A percentile compares a stretch with the other conserved stretches of the same genome.
Evolutionary conservation across 2,888 invertebrate genomes (phyloP).

Genomic region (Lissonota sp.): DNA sequence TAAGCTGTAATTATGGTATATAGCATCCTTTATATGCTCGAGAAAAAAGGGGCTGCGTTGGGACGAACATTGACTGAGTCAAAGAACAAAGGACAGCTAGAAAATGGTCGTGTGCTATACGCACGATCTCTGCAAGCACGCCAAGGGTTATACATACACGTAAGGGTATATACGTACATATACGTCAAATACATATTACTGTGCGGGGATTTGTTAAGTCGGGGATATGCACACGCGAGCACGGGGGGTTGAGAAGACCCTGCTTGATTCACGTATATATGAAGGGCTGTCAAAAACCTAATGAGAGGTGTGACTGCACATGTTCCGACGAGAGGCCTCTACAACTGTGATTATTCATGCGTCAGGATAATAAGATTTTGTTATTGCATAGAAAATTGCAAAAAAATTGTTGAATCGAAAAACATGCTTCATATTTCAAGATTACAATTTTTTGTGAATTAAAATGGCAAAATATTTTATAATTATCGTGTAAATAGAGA

Average conservation of each 20-base stretch:
- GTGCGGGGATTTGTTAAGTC: slow-evolving; percentile 51
- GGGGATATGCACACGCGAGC: slow-evolving; percentile 71
- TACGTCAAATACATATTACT: slow-evolving; percentile 6
- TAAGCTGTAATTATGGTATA: slow-evolving; percentile 63
- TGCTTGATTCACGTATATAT: slow-evolving; percentile 79
- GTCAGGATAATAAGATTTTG: slow-evolving; percentile 45
- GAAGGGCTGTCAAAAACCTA: slow-evolving; percentile 84
- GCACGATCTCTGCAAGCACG: slow-evolving; percentile 58
- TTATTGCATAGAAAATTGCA: slow-evolving; percentile 16
- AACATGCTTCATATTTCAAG: no score
- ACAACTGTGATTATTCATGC: slow-evolving; percentile 75
- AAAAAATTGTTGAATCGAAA: no score
- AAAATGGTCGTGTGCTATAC: slow-evolving; percentile 60
- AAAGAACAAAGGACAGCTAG: slow-evolving; percentile 78
- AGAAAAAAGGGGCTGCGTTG: slow-evolving; percentile 73
- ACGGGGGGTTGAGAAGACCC: slow-evolving; percentile 73
- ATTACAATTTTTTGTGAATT: no score
- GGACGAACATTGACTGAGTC: slow-evolving; percentile 77
- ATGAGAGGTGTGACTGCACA: slow-evolving; percentile 84
- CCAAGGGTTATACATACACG: slow-evolving; percentile 64
- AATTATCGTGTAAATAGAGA: background rate
- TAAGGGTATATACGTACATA: background rate
- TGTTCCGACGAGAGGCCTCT: slow-evolving; percentile 74
- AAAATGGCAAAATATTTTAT: slow-evolving; percentile 11
- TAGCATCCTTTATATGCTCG: slow-evolving; percentile 5